A percentile compares a stretch with the other conserved stretches of the same genome.
Conservation (phyloP, 1,140 invertebrate species). For the Drosophila nasuta region DNA sequence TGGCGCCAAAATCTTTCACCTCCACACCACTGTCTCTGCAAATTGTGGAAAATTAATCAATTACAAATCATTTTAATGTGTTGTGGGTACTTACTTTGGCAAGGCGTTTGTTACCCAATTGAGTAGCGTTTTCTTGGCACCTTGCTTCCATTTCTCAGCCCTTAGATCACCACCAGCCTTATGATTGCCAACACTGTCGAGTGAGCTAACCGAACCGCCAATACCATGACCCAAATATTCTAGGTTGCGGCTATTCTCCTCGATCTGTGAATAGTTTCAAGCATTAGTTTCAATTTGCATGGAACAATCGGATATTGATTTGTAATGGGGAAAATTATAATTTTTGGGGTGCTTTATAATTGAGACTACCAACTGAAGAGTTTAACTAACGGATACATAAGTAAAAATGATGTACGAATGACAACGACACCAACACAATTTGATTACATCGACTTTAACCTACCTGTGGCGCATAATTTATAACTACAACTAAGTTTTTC, state of each 20-base stretch:
- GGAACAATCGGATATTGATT: background rate
- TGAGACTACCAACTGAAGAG: constrained; percentile 46
- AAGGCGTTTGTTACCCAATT: constrained; percentile 97
- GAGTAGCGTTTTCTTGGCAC: constrained; percentile 95
- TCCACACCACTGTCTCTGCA: constrained; percentile 93
- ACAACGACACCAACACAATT: constrained; percentile 36
- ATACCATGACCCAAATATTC: constrained; percentile 93
- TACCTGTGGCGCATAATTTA: constrained; percentile 85
- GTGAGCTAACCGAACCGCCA: constrained; percentile 91
- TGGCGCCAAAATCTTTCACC: constrained; percentile 97
- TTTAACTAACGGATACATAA: constrained; percentile 20
- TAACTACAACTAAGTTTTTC: constrained; percentile 85
- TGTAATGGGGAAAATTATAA: constrained; percentile 44
- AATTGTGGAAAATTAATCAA: background rate
- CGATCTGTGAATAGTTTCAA: constrained; percentile 89
- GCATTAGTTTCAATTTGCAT: constrained; percentile 8
- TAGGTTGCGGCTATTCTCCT: constrained; percentile 96
- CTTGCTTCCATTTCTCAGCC: constrained; percentile 93
- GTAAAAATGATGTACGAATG: constrained; percentile 21
- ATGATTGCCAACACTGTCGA: constrained; percentile 88
- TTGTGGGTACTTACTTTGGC: constrained; percentile 90
- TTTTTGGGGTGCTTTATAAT: constrained; percentile 37
- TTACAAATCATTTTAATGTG: background rate
- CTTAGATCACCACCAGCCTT: constrained; percentile 87
- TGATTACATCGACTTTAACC: constrained; percentile 55